A percentile compares a stretch with the other conserved stretches of the same genome.
These are phyloP conservation scores for Pammene fasciana DNA, from an alignment of 2,888 invertebrate species.

Conservation along the genomic window DNA sequence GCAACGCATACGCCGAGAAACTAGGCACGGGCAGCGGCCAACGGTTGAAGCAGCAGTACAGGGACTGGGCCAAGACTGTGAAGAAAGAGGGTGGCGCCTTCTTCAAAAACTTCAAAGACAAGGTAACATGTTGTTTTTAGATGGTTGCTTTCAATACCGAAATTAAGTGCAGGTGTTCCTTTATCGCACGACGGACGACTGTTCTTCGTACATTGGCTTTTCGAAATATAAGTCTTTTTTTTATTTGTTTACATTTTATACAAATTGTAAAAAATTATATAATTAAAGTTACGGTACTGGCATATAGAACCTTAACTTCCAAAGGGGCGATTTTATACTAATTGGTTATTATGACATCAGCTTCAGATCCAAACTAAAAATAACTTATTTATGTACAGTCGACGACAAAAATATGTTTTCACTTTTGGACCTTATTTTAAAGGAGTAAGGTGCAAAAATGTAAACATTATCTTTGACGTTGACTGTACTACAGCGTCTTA, in stretches of 20 bases:
- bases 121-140: constrained; percentile 81
- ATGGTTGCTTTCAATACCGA: not conserved
- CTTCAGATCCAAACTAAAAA: not conserved
- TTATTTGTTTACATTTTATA: too few relatives aligned
- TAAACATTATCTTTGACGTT: too few relatives aligned
- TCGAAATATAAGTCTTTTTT: too few relatives aligned
- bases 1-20: constrained; percentile 81
- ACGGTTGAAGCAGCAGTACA: constrained; percentile 76
- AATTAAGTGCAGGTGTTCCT: too few relatives aligned
- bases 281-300: too few relatives aligned
- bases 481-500: not conserved
- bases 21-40: constrained; percentile 78
- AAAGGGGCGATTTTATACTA: not conserved
- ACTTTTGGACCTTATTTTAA: too few relatives aligned
- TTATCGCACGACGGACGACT: too few relatives aligned
- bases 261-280: not conserved
- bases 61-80: constrained; percentile 91
- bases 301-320: too few relatives aligned
- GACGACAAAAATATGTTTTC: too few relatives aligned
- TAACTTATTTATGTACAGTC: not conserved
- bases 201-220: too few relatives aligned
- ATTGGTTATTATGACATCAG: not conserved
- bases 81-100: constrained; percentile 92
- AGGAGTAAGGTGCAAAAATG: too few relatives aligned
- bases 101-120: constrained; percentile 93